These are phyloP conservation scores for Leucoraja erinaceus DNA, from an alignment of 2,113 vertebrate species.

Conservation along the genomic window DNA sequence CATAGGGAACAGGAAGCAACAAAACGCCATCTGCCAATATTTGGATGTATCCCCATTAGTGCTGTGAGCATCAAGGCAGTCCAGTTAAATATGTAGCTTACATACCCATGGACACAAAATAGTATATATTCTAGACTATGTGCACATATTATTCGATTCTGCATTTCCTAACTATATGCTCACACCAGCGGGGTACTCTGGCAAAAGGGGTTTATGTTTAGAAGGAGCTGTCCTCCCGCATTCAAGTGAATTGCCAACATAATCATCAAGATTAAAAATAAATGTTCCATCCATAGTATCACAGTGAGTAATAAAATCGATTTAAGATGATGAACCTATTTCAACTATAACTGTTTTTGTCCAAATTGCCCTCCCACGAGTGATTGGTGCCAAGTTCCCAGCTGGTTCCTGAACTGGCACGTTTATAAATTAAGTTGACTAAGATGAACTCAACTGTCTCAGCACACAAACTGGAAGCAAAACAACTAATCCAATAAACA, in stretches of 20 bases:
- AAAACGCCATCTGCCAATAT: constrained; percentile 13
- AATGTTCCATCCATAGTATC: background rate
- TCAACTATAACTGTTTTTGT: background rate
- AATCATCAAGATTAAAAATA: background rate
- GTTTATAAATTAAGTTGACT: constrained; percentile 1
- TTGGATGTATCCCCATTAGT: background rate
- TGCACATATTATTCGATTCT: background rate
- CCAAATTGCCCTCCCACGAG: background rate
- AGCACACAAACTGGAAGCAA: background rate
- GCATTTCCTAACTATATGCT: background rate
- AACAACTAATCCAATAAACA: constrained; percentile 17
- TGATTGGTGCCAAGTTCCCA: background rate
- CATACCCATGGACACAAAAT: background rate
- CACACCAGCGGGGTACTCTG: background rate
- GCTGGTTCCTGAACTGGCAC: constrained; percentile 2
- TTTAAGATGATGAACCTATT: constrained; percentile 2
- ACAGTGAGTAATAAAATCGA: background rate
- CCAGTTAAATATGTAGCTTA: background rate
- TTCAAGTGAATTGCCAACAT: constrained; percentile 8
- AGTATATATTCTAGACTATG: too few species aligned
- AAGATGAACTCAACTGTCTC: background rate
- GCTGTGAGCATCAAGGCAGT: background rate
- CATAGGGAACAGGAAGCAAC: background rate
- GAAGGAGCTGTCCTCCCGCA: background rate
- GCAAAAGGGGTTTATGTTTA: background rate